Percentiles rank a stretch among this genome's conserved stretches.
phyloP scores from a whole-genome alignment of 2,888 invertebrate species.

The Drosophila macrospina region DNA sequence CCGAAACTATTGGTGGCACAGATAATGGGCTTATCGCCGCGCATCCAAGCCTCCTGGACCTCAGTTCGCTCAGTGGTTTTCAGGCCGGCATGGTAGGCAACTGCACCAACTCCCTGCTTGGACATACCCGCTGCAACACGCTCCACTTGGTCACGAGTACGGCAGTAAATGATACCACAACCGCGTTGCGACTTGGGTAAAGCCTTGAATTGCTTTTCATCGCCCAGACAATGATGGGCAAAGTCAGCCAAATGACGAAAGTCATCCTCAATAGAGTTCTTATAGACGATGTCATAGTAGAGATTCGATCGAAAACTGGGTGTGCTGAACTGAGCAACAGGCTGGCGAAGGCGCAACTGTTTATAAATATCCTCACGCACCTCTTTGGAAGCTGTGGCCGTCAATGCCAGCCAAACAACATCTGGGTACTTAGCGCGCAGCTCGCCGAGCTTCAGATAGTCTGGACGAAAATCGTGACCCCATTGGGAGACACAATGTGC shows the following conservation, averaged over 20 bases:
- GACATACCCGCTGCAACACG: conserved; percentile 91
- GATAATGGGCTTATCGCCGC: conserved; percentile 94
- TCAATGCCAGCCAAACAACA: conserved; percentile 95
- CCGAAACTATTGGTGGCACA: conserved; percentile 99
- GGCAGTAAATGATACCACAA: conserved; percentile 97
- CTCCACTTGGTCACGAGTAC: conserved; percentile 96
- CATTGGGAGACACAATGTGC: conserved; percentile 99
- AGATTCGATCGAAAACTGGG: conserved; percentile 97
- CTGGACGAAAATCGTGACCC: conserved; percentile 99
- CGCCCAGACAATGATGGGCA: conserved; percentile 88
- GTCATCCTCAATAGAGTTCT: conserved; percentile 93
- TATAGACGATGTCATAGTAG: conserved; percentile 96
- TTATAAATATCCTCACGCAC: conserved; percentile 93
- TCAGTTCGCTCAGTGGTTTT: conserved; percentile 90
- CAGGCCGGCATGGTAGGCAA: conserved; percentile 96
- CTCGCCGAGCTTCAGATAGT: conserved; percentile 94
- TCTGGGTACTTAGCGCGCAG: conserved; percentile 88
- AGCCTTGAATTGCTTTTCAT: conserved; percentile 75
- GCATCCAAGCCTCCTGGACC: conserved; percentile 97
- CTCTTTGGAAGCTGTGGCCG: conserved; percentile 95
- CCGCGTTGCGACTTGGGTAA: conserved; percentile 83
- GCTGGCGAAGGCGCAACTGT: conserved; percentile 89
- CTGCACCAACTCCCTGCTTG: conserved; percentile 90
- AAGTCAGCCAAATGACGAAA: conserved; percentile 92
- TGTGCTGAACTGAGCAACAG: conserved; percentile 91